Base-by-base conservation (phyloP, 2,888 invertebrate species). In the Harmothoe impar region DNA sequence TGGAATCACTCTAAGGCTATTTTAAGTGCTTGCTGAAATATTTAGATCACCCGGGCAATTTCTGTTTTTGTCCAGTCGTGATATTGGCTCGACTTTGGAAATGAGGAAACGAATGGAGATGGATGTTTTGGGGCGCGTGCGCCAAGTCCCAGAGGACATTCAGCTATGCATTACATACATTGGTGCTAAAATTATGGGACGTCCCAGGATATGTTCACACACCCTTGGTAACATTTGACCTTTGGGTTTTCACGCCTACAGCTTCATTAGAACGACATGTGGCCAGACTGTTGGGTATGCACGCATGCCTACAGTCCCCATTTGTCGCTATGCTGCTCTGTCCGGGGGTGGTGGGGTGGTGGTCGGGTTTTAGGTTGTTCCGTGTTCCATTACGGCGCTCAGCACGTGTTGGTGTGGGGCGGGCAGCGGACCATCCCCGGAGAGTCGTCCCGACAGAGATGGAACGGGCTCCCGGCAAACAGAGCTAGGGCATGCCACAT, bases 341-440 rank as follows among this genome's bases (percentile, higher is more conserved):
- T 72, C 72, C 72, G 17, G 29, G 20, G n/a, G n/a, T n/a, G n/a
- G n/a, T n/a, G 3, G 31, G 29, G 29, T 29, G 29, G 3, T 72
- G 0, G 72, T 72, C 29, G 72, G 72, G 72, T 72, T 72, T 72
- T 72, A 72, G 72, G 72, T 72, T 72, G 72, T 15, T 62, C 62
- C 72, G 17, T 72, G 72, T 72, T 72, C 72, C 72, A 72, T 72
- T 72, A 72, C 72, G 29, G n/a, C 31, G 72, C 72, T 72, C 72
- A 72, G 72, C 72, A 72, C 72, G 72, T 72, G 72, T 29, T 0
- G 72, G 72, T 29, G 25, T 15, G 25, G 29, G 17, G 29, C 29
- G n/a, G 29, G 72, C 31, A 25, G 29, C 29, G 72, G 29, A n/a
- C 72, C 17, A 3, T 72, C 72, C 72, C 72, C 31, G 0, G 72